Base-by-base conservation (phyloP, 2,797 vertebrate genomes). In the Australoheros facetus region DNA sequence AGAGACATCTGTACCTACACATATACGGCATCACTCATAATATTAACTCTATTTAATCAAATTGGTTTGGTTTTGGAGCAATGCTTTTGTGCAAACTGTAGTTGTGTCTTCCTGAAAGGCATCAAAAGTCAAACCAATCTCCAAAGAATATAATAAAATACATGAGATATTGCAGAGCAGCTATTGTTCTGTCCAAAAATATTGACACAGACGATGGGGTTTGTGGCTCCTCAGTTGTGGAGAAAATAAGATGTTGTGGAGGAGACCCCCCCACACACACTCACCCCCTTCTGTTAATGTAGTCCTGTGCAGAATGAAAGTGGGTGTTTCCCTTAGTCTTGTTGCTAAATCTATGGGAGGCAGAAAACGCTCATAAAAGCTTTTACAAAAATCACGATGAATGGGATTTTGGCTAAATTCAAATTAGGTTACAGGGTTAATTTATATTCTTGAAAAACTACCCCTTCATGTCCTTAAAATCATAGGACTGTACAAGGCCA, bases 71-170 rank as follows among this genome's bases (percentile, higher is more conserved):
- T 78, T 82, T 83, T 42, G 32, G 7, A 77, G 32, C 19, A 56
- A 77, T 32, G 73, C 71, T 77, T 64, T 19, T 88, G 86, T 84
- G 83, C 85, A 84, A 90, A 87, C 71, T 74, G 56, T 82, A 26
- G 39, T 75, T 74, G 62, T 23, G 57, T 90, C 74, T 84, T 87
- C 34, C 71, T 79, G 56, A 88, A 92, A 91, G 75, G 86, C 85
- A 85, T 86, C 72, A 13, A 60, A 79, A 84, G 59, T 71, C 19
- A 75, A 81, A 84, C 32, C 1, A 79, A 85, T 81, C 58, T 86
- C 21, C 71, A 75, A 71, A 80, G 48, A 73, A 75, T 48, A 56
- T n/a, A 79, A 88, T 79, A 77, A 84, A 88, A 79, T 58, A 84
- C 58, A 73, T 5, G 21, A 76, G 42, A 76, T 16, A 54, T 54